phyloP scores from a whole-genome alignment of 2,113 vertebrate species.

The Porphyrio hochstetteri region DNA sequence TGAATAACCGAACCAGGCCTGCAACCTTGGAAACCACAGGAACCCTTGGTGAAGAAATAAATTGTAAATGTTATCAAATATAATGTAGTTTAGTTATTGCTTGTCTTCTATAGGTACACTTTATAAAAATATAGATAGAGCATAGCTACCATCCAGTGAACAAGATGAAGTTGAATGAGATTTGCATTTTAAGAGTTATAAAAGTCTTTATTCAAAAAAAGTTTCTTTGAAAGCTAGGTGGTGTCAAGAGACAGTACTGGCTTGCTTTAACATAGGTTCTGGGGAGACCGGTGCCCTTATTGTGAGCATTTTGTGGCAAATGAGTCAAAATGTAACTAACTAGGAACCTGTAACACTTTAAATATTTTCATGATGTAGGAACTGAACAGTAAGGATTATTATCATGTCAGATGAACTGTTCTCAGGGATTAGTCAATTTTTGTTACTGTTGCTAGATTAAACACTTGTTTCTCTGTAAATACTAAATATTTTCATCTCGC shows the following conservation, averaged over 20 bases:
- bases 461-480: not conserved
- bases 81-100: not conserved
- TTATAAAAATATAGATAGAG: not conserved
- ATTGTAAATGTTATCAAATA: not conserved
- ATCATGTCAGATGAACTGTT: not conserved
- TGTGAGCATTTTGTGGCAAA: not conserved
- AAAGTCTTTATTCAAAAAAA: not conserved
- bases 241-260: not conserved
- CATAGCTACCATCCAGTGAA: not conserved
- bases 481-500: not conserved
- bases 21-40: not conserved
- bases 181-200: not conserved
- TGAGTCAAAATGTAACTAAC: not conserved
- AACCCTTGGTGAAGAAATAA: not conserved
- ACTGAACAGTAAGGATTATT: not conserved
- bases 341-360: not conserved
- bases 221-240: not conserved
- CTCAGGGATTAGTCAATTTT: not conserved
- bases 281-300: not conserved
- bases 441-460: not conserved
- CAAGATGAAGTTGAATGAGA: not conserved
- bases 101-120: not conserved
- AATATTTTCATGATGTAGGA: rapidly evolving
- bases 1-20: not conserved
- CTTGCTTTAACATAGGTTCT: not conserved